Conservation (phyloP, 2,113 vertebrate species). For the Geococcyx californianus region DNA sequence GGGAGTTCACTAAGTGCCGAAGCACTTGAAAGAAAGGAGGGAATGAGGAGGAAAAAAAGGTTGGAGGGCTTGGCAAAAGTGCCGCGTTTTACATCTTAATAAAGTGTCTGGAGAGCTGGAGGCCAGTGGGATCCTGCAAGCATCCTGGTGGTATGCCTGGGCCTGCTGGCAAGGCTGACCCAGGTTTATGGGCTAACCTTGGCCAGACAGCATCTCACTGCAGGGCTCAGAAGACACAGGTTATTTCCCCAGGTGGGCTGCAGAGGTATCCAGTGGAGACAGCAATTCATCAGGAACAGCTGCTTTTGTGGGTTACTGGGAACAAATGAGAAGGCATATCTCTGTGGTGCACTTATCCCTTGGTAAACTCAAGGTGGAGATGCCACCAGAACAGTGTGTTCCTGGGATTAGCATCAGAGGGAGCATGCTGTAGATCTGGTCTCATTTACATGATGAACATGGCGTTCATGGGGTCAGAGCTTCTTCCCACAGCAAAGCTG, state of each 20-base stretch:
- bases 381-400: neutral
- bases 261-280: neutral
- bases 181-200: neutral
- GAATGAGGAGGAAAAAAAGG: neutral
- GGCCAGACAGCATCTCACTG: neutral
- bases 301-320: neutral
- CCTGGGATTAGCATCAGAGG: neutral
- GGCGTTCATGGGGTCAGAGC: neutral
- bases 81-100: neutral
- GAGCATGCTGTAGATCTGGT: neutral
- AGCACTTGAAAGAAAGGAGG: neutral
- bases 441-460: fast-evolving
- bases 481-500: neutral
- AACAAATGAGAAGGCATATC: neutral
- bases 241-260: neutral
- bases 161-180: neutral
- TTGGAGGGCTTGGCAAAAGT: neutral
- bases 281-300: neutral
- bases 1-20: neutral
- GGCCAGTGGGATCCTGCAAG: neutral
- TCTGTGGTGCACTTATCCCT: neutral
- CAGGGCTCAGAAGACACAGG: neutral
- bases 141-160: neutral
- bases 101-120: neutral
- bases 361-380: neutral